Base-by-base conservation (phyloP, 2,888 invertebrate genomes). In the Limnephilus auricula region DNA sequence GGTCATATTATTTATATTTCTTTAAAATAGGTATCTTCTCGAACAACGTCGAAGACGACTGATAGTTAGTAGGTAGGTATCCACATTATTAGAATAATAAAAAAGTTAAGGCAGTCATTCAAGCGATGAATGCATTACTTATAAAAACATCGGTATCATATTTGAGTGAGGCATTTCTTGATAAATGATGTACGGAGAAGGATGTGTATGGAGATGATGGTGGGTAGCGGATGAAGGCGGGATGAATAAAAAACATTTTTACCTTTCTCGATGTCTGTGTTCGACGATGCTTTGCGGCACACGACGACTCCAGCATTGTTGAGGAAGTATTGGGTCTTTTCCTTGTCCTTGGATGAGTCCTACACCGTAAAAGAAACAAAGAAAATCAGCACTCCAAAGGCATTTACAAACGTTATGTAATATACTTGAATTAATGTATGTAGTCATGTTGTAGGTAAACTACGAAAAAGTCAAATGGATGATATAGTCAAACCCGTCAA, bases 221-320 rank as follows among this genome's bases (percentile, higher is more conserved):
- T 65, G 65, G 65, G 65, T 65, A 9, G 13, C 3, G 12, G 9
- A 34, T 65, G 25, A 25, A 25, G 65, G 25, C 65, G 25, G 65
- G 65, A 65, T 65, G 65, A 65, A 65, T 65, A 65, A 65, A 65
- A 65, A 65, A 65, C 34, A 85, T 25, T 83, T 83, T 83, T 92
- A 93, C 93, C 93, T 91, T 93, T 93, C 89, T 93, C 93, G 31
- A 92, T 93, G 40, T 93, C 93, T n/a, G 93, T 93, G 45, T 93
- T 90, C 25, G 93, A 92, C 18, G 92, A 92, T 65, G 93, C 95
- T 89, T 95, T 95, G 89, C 96, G 95, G 93, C 95, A 95, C 93
- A 96, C 96, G 34, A 96, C 96, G 94, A 95, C 96, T 45, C 96
- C 96, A 79, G 96, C 96, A 93, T 96, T 96, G 93, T 96, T 96